Conservation (phyloP, 2,888 invertebrate species). For the Diloba caeruleocephala region DNA sequence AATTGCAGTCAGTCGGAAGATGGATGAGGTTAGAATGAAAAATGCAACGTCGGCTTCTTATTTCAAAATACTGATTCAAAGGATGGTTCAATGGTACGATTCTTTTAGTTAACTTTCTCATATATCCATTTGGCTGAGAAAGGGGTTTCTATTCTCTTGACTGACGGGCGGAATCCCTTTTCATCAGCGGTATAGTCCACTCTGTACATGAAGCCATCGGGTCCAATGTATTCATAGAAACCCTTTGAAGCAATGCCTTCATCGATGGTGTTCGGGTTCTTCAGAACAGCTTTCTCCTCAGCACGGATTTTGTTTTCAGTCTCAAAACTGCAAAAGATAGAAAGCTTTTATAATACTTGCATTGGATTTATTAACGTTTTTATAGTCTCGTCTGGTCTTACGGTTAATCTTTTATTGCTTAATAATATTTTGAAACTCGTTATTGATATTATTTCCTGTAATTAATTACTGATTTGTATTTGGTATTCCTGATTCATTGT, state of each 20-base stretch:
- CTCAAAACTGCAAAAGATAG: conserved; percentile 76
- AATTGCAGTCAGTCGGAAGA: conserved; percentile 62
- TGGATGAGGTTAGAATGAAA: conserved; percentile 46
- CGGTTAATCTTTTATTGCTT: background rate
- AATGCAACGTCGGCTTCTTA: conserved; percentile 66
- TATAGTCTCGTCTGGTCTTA: background rate
- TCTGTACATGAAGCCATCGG: conserved; percentile 86
- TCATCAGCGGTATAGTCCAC: conserved; percentile 88
- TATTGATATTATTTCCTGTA: conserved; percentile 22
- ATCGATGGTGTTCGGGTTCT: conserved; percentile 83
- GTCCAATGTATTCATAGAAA: conserved; percentile 88
- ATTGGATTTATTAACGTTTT: background rate
- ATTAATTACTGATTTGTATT: conserved; percentile 20
- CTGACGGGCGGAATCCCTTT: conserved; percentile 84
- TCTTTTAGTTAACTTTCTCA: conserved; percentile 78
- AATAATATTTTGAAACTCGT: conserved; percentile 3
- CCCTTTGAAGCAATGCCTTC: conserved; percentile 86
- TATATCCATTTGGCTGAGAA: conserved; percentile 86
- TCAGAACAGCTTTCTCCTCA: conserved; percentile 85
- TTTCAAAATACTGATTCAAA: conserved; percentile 82
- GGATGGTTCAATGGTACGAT: conserved; percentile 49
- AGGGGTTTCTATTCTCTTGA: conserved; percentile 82
- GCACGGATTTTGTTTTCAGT: conserved; percentile 88
- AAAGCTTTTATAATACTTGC: conserved; percentile 6
- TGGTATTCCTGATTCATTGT: conserved; percentile 25